These are phyloP conservation scores for Triplophysa yarkandensis DNA, from an alignment of 2,797 vertebrate species.

Conservation along the genomic window DNA sequence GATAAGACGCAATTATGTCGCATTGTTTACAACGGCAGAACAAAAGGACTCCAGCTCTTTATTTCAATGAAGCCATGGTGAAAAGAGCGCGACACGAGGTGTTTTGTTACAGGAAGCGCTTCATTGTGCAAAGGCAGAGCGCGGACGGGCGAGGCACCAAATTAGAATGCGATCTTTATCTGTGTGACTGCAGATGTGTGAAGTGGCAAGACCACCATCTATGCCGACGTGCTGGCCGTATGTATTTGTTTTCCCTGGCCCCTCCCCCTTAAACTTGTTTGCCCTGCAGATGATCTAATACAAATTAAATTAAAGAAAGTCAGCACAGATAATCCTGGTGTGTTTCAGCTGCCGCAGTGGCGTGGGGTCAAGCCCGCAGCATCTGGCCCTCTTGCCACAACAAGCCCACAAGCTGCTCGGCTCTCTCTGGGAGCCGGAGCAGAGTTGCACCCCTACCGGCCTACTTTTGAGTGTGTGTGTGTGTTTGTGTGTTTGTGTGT, in stretches of 20 bases:
- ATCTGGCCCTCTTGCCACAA: slow-evolving; percentile 71
- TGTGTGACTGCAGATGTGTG: slow-evolving; percentile 11
- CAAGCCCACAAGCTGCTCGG: slow-evolving; percentile 66
- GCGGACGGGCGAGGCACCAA: neutral
- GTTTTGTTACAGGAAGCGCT: slow-evolving; percentile 56
- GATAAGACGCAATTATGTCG: slow-evolving; percentile 73
- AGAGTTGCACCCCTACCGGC: slow-evolving; percentile 34
- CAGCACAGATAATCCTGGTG: slow-evolving; percentile 75
- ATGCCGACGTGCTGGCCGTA: slow-evolving; percentile 57
- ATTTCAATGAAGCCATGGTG: slow-evolving; percentile 70
- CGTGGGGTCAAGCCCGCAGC: slow-evolving; percentile 72
- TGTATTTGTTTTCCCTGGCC: slow-evolving; percentile 69
- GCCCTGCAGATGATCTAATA: slow-evolving; percentile 71
- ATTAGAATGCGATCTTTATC: slow-evolving; percentile 27
- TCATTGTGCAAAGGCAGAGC: slow-evolving; percentile 16
- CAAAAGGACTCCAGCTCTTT: slow-evolving; percentile 73
- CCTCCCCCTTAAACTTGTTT: slow-evolving; percentile 62
- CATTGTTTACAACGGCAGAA: slow-evolving; percentile 72
- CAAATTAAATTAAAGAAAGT: slow-evolving; percentile 82
- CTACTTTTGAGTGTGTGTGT: slow-evolving; percentile 48
- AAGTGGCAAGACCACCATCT: slow-evolving; percentile 26
- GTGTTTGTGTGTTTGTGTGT: slow-evolving; percentile 51
- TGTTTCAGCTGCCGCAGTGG: slow-evolving; percentile 68
- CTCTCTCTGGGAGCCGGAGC: slow-evolving; percentile 59
- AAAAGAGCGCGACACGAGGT: slow-evolving; percentile 62